phyloP scores from a whole-genome alignment of 2,797 vertebrate genomes.

The Tympanoctomys barrerae region DNA sequence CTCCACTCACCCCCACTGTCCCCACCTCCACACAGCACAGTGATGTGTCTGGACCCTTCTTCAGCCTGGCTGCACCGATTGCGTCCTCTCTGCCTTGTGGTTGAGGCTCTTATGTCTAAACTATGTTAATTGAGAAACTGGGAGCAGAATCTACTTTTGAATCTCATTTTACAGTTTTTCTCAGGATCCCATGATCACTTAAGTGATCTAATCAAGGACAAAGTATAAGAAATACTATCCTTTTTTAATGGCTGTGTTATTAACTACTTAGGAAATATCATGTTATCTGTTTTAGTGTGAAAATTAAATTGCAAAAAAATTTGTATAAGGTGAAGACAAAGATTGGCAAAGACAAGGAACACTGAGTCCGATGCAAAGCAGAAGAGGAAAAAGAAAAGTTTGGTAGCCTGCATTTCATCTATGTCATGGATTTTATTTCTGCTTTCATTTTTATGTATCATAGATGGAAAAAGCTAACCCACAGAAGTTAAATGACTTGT shows the following conservation, averaged over 20 bases:
- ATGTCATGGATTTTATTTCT: constrained; percentile 18
- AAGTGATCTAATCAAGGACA: not conserved
- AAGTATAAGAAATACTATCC: not conserved
- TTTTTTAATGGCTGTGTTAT: not conserved
- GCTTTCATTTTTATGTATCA: constrained; percentile 17
- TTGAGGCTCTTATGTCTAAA: not conserved
- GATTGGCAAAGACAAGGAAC: not conserved
- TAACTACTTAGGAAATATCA: not conserved
- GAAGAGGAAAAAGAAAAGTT: not conserved
- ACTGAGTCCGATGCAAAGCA: not conserved
- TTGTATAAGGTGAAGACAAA: not conserved
- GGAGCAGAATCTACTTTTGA: not conserved
- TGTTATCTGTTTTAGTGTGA: constrained; percentile 7
- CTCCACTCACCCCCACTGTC: fast-evolving
- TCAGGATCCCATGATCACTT: not conserved
- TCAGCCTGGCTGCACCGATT: not conserved
- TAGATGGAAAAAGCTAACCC: not conserved
- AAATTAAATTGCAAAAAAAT: constrained; percentile 9
- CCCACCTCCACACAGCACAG: not conserved
- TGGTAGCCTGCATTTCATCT: not conserved
- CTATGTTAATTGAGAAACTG: not conserved
- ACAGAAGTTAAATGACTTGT: constrained; percentile 23
- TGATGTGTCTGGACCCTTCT: not conserved
- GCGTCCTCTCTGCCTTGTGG: not conserved
- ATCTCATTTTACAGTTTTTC: not conserved